Percentiles rank a stretch among this genome's conserved stretches.
Conservation (phyloP, 1,140 invertebrate genomes). For the Radopholus similis region DNA sequence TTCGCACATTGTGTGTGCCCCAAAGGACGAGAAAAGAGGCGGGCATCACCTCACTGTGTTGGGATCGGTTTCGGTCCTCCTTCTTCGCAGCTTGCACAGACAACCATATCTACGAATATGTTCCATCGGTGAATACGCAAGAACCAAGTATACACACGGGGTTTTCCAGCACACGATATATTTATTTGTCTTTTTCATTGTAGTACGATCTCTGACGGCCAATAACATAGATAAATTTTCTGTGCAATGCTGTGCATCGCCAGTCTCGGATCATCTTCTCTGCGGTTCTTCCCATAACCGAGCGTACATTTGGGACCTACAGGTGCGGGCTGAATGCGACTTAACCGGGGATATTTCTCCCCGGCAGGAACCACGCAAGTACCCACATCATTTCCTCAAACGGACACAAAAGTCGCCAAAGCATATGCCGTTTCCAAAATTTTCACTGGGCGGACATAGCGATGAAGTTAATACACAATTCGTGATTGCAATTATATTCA, state of each 20-base stretch:
- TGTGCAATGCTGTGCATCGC: constrained; percentile 27
- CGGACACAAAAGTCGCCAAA: background rate
- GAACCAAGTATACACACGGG: constrained; percentile 8
- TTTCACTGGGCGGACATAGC: constrained; percentile 13
- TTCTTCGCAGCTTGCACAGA: constrained; percentile 31
- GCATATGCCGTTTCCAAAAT: constrained; percentile 28
- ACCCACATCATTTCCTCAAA: constrained; percentile 5
- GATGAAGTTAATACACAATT: constrained; percentile 6
- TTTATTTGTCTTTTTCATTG: constrained; percentile 9
- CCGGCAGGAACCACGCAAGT: constrained; percentile 29
- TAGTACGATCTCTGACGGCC: constrained; percentile 7
- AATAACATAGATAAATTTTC: constrained; percentile 15
- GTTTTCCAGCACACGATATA: background rate
- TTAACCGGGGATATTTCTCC: background rate
- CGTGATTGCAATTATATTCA: background rate
- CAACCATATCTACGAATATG: constrained; percentile 34
- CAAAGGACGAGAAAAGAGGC: constrained; percentile 17
- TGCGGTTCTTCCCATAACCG: constrained; percentile 7
- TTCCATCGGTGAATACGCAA: background rate
- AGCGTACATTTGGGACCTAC: constrained; percentile 31
- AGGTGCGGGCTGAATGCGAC: background rate
- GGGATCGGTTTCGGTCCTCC: constrained; percentile 25
- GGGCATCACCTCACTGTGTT: constrained; percentile 29
- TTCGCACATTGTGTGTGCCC: constrained; percentile 12
- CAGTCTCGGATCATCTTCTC: constrained; percentile 25